Evolutionary conservation across 2,797 vertebrate species (phyloP).

Genomic region (Spinus pinus): DNA sequence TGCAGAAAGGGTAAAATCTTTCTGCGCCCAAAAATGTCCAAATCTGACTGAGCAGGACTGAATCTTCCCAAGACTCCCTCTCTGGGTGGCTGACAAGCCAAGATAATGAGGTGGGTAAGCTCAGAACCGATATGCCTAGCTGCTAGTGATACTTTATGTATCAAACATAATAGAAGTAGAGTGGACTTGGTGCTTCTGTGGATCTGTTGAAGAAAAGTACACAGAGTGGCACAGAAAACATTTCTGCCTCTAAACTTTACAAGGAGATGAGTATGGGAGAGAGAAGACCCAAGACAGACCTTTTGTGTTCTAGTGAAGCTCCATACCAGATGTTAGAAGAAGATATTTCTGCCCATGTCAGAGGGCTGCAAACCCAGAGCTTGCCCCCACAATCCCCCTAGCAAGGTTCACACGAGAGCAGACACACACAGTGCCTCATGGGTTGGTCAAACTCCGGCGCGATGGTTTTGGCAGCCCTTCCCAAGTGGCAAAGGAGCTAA

Average conservation of each 20-base stretch:
- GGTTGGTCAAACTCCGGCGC: rapidly evolving
- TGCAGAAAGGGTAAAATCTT: not conserved
- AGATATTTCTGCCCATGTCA: not conserved
- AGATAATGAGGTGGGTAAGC: not conserved
- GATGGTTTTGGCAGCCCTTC: not conserved
- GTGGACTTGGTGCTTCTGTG: not conserved
- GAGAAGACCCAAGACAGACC: not conserved
- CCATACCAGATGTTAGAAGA: not conserved
- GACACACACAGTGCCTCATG: rapidly evolving
- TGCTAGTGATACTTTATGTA: not conserved
- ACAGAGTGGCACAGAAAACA: not conserved
- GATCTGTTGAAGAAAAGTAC: not conserved
- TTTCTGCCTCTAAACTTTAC: not conserved
- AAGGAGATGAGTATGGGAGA: not conserved
- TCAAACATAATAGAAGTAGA: not conserved
- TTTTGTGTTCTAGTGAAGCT: not conserved
- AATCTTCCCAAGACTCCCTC: not conserved
- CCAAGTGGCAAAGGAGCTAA: not conserved
- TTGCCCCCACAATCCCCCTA: not conserved
- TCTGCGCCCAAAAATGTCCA: not conserved
- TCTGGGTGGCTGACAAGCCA: not conserved
- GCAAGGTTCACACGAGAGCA: rapidly evolving
- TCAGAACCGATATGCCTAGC: not conserved
- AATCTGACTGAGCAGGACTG: not conserved
- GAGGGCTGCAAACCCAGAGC: not conserved